phyloP scores from a whole-genome alignment of 2,113 vertebrate species.

The Lophotis ruficrista region DNA sequence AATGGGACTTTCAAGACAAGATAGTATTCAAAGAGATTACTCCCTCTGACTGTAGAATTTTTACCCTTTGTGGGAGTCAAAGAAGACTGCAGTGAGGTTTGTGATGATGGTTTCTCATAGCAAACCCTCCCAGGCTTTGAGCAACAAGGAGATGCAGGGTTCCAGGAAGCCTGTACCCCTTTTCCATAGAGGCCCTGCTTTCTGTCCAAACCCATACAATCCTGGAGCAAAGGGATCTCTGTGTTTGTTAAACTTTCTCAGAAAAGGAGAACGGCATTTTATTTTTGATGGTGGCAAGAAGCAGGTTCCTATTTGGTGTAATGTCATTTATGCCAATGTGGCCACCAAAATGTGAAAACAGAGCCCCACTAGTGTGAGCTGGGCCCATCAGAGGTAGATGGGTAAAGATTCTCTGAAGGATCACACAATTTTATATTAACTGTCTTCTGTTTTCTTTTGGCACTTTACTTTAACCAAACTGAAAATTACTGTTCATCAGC shows the following conservation, averaged over 20 bases:
- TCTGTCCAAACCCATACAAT: background rate
- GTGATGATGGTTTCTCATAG: background rate
- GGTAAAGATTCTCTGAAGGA: background rate
- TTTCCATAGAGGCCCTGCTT: background rate
- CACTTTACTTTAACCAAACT: background rate
- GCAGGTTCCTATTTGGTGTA: background rate
- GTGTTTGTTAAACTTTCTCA: background rate
- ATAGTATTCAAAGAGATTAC: background rate
- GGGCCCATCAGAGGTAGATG: background rate
- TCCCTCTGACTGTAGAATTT: background rate
- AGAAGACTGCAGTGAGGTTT: background rate
- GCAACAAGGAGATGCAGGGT: background rate
- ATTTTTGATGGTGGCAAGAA: background rate
- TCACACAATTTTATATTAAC: background rate
- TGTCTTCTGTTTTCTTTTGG: background rate
- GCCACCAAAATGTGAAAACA: background rate
- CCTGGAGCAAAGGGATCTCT: background rate
- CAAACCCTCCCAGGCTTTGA: background rate
- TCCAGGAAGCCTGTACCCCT: background rate
- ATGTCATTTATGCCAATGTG: background rate
- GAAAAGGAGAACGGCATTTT: background rate
- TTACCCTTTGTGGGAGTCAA: background rate
- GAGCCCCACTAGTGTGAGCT: background rate
- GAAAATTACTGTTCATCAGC: background rate
- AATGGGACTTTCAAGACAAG: background rate